Evolutionary conservation across 1,140 invertebrate genomes (phyloP).

Genomic region (Pseudachorutes palmiensis): DNA sequence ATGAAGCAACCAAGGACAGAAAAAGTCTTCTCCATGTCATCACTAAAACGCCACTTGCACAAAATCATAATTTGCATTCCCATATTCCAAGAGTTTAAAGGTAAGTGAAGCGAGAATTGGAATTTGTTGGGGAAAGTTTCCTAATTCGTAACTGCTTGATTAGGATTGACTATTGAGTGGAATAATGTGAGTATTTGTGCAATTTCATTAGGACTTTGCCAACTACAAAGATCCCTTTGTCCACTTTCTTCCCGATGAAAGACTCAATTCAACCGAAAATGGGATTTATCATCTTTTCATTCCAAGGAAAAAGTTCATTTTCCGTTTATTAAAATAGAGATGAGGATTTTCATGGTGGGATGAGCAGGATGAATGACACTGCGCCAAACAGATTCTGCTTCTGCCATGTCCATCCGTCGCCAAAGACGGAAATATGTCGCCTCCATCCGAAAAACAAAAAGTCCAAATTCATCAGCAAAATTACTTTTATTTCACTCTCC

Average conservation of each 20-base stretch:
- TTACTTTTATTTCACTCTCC: too few relatives aligned
- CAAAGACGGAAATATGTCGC: too few relatives aligned
- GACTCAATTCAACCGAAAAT: background rate
- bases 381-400: background rate
- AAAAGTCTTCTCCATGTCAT: background rate
- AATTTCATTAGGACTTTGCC: background rate
- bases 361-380: conserved; percentile 9
- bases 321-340: background rate
- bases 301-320: background rate
- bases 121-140: background rate
- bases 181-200: background rate
- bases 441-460: background rate
- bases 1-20: too few relatives aligned
- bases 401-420: background rate
- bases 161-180: background rate
- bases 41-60: too few relatives aligned
- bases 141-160: background rate
- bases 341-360: conserved; percentile 15
- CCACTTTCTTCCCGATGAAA: background rate
- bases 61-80: too few relatives aligned
- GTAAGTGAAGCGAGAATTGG: too few relatives aligned
- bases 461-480: background rate
- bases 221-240: background rate
- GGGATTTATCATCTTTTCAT: background rate
- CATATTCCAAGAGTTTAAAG: too few relatives aligned